Conservation (phyloP, 2,888 invertebrate genomes). For the Lasioglossum zephyrum region DNA sequence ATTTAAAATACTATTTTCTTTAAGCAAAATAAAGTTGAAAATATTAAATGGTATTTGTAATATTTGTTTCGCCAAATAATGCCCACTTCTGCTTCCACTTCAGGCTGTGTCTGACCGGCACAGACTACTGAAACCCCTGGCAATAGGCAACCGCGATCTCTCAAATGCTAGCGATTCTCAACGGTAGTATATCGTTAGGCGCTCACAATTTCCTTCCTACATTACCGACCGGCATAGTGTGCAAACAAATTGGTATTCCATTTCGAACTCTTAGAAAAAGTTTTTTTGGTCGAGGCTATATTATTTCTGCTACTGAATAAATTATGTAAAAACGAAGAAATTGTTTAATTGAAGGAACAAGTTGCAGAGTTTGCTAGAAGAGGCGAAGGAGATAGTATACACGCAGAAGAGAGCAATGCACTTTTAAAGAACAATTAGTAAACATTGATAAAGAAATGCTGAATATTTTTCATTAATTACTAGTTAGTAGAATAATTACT, state of each 20-base stretch:
- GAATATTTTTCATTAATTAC: too few relatives aligned
- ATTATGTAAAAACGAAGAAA: constrained; percentile 61
- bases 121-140: not conserved
- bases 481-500: not conserved
- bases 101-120: not conserved
- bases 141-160: not conserved
- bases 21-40: too few relatives aligned
- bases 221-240: not conserved
- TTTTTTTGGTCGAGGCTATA: not conserved
- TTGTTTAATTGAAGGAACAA: constrained; percentile 60
- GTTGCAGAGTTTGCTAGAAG: constrained; percentile 49
- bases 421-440: constrained; percentile 39
- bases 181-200: not conserved
- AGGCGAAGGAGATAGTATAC: constrained; percentile 57
- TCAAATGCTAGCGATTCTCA: not conserved
- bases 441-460: not conserved
- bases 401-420: constrained; percentile 26
- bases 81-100: not conserved
- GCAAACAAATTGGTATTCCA: not conserved
- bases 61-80: too few relatives aligned
- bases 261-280: not conserved
- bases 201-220: not conserved
- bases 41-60: too few relatives aligned
- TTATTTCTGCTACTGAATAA: too few relatives aligned
- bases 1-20: too few relatives aligned